phyloP scores from a whole-genome alignment of 2,113 vertebrate genomes.

The Aplodontia rufa region DNA sequence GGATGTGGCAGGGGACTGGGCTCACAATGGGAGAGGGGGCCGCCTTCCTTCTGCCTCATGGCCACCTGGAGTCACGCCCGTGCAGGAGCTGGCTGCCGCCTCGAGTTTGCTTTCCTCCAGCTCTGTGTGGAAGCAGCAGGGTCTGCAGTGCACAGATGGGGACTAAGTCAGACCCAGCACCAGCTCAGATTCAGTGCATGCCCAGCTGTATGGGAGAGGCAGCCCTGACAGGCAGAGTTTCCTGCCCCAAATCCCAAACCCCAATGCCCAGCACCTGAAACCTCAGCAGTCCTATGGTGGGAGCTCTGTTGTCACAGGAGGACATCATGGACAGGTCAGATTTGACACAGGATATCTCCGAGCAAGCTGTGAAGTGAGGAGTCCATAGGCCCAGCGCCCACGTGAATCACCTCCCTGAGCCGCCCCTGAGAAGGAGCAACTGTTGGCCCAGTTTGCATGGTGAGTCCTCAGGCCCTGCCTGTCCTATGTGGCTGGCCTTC shows the following conservation, averaged over 20 bases:
- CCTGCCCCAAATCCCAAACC: not conserved
- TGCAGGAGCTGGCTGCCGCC: accelerated
- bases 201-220: no score
- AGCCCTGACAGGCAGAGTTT: no score
- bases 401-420: not conserved
- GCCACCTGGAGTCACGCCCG: not conserved
- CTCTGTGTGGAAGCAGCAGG: not conserved
- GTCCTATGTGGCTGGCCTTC: not conserved
- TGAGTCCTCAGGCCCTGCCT: not conserved
- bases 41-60: not conserved
- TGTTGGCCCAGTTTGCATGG: not conserved
- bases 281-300: no score
- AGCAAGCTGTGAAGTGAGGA: not conserved
- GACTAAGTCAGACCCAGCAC: no score
- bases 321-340: not conserved
- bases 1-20: no score
- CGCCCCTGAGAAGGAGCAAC: not conserved
- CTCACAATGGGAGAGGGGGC: no score
- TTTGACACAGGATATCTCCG: not conserved
- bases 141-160: no score
- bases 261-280: not conserved
- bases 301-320: no score
- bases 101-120: not conserved
- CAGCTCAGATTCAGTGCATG: no score
- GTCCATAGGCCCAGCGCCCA: not conserved